Percentiles rank a stretch among this genome's conserved stretches.
Evolutionary conservation across 2,797 vertebrate species (phyloP).

Genomic region (Xiphorhynchus erythropygius): DNA sequence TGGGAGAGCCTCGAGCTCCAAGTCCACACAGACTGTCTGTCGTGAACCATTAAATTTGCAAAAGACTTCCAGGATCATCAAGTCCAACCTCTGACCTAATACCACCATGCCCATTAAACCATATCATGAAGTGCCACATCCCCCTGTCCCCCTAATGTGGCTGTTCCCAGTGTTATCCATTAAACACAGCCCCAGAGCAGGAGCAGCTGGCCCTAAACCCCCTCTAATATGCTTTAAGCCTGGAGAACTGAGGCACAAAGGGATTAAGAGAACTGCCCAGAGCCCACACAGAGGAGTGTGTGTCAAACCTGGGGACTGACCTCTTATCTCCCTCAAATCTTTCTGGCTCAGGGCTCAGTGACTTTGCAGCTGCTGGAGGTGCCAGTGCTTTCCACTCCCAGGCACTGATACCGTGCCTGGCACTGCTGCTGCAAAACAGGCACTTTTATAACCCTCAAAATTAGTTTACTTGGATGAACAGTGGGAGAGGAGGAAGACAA

Average conservation of each 20-base stretch:
- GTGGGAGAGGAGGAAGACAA: neutral
- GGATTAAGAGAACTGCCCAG: neutral
- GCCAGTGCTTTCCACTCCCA: neutral
- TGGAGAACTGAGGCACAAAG: neutral
- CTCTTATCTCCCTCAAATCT: neutral
- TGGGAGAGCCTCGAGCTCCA: rapidly evolving
- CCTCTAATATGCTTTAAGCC: neutral
- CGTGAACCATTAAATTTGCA: neutral
- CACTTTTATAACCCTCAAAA: rapidly evolving
- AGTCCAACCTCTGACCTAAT: neutral
- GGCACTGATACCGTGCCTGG: neutral
- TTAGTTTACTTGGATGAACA: neutral
- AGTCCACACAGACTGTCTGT: neutral
- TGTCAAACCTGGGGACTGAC: neutral
- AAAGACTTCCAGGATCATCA: neutral
- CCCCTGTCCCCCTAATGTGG: rapidly evolving
- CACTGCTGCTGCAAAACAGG: neutral
- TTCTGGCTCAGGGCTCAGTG: neutral
- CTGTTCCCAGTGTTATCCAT: neutral
- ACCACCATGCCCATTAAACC: neutral
- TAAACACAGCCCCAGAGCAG: rapidly evolving
- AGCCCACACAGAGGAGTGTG: neutral
- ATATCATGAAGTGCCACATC: neutral
- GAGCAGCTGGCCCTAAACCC: neutral
- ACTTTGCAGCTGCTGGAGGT: neutral